Evolutionary conservation across 2,888 invertebrate species (phyloP).

Genomic region (Cosmorhoe ocellata): DNA sequence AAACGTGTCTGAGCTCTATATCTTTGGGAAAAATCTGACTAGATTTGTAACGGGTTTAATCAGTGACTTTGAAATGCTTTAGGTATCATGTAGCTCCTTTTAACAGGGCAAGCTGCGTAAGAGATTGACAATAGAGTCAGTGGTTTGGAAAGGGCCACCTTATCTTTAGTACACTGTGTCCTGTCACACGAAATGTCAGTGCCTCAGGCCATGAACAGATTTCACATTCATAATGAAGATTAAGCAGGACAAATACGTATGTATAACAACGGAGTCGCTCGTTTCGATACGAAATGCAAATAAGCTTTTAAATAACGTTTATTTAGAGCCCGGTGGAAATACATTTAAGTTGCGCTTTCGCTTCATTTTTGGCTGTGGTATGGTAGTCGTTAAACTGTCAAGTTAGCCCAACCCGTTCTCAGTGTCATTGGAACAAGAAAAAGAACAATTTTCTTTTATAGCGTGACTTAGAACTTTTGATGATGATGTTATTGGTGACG

Average conservation of each 20-base stretch:
- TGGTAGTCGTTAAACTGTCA: slow-evolving; percentile 63
- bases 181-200: slow-evolving; percentile 74
- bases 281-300: slow-evolving; percentile 42
- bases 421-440: slow-evolving; percentile 60
- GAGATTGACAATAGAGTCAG: slow-evolving; percentile 76
- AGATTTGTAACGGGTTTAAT: slow-evolving; percentile 31
- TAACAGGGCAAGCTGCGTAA: slow-evolving; percentile 68
- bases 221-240: slow-evolving; percentile 73
- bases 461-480: slow-evolving; percentile 64
- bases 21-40: slow-evolving; percentile 1
- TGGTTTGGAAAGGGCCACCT: slow-evolving; percentile 76
- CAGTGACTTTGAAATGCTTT: slow-evolving; percentile 47
- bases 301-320: slow-evolving; percentile 42
- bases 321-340: slow-evolving; percentile 41
- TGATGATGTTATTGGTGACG: slow-evolving; percentile 46
- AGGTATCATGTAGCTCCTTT: slow-evolving; percentile 57
- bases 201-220: slow-evolving; percentile 66
- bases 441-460: slow-evolving; percentile 61
- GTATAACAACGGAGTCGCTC: slow-evolving; percentile 42
- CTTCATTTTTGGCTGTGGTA: slow-evolving; percentile 50
- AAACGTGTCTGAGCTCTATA: neutral
- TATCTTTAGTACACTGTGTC: slow-evolving; percentile 78
- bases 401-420: slow-evolving; percentile 61
- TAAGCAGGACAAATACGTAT: slow-evolving; percentile 51
- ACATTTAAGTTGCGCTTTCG: slow-evolving; percentile 41